phyloP scores from a whole-genome alignment of 2,113 vertebrate genomes.

The Pelvicachromis taeniatus region DNA sequence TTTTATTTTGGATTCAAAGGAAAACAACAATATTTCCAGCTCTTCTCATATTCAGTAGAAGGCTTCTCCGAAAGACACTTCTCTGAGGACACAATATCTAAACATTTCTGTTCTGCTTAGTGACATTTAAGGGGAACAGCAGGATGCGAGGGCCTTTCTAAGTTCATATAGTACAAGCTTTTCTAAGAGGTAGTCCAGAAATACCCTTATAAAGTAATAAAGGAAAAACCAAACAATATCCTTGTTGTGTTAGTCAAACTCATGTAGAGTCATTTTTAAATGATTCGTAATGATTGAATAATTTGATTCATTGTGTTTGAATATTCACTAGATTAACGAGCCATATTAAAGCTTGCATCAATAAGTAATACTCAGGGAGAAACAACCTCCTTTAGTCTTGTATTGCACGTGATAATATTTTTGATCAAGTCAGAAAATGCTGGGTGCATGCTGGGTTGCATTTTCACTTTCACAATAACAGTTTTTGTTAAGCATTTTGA shows the following conservation, averaged over 20 bases:
- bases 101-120: not conserved
- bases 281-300: not conserved
- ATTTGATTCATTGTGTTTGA: not conserved
- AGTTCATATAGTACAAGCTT: not conserved
- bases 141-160: not conserved
- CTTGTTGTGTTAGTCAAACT: not conserved
- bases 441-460: not conserved
- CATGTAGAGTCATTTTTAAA: not conserved
- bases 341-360: not conserved
- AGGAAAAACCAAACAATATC: not conserved
- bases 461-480: not conserved
- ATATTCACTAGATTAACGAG: not conserved
- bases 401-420: not conserved
- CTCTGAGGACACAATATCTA: not conserved
- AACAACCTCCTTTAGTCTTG: not conserved
- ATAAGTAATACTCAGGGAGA: not conserved
- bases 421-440: not conserved
- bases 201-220: not conserved
- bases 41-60: not conserved
- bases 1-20: not conserved
- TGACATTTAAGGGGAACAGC: not conserved
- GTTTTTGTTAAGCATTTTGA: not conserved
- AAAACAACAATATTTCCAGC: not conserved
- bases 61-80: not conserved
- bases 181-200: not conserved